These are phyloP conservation scores for Halichoeres trimaculatus DNA, from an alignment of 2,113 vertebrate genomes.

Conservation along the genomic window DNA sequence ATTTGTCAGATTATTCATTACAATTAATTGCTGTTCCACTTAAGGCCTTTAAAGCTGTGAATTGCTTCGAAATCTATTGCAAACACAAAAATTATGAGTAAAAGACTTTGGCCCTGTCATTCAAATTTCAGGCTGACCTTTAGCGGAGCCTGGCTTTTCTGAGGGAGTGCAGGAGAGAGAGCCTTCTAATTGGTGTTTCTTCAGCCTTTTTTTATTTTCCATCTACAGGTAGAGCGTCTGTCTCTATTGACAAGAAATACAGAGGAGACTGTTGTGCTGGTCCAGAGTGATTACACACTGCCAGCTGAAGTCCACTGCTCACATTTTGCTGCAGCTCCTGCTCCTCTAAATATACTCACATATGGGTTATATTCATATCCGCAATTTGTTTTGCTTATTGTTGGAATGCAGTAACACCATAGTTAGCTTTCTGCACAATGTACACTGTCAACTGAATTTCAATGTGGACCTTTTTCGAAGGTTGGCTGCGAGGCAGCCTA, in stretches of 20 bases:
- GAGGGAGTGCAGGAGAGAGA: slow-evolving; percentile 94
- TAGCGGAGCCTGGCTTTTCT: slow-evolving; percentile 98
- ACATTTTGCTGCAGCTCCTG: slow-evolving; percentile 30
- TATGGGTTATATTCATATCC: slow-evolving; percentile 54
- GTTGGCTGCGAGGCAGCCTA: slow-evolving; percentile 77
- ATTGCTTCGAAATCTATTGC: slow-evolving; percentile 99
- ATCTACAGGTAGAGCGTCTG: slow-evolving; percentile 92
- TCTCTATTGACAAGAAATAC: slow-evolving; percentile 83
- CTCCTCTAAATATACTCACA: slow-evolving; percentile 46
- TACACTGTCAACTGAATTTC: slow-evolving; percentile 79
- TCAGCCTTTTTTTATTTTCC: slow-evolving; percentile 80
- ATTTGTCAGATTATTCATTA: slow-evolving; percentile 99
- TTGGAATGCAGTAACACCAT: slow-evolving; percentile 47
- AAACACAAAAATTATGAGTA: slow-evolving; percentile 99
- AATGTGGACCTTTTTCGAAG: slow-evolving; percentile 75
- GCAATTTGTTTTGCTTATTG: slow-evolving; percentile 68
- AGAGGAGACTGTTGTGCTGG: slow-evolving; percentile 56
- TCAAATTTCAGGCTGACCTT: slow-evolving; percentile 99
- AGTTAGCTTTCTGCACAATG: slow-evolving; percentile 70
- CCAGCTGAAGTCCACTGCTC: slow-evolving; percentile 48
- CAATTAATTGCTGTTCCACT: slow-evolving; percentile 99
- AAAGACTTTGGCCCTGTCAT: slow-evolving; percentile 99
- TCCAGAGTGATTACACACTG: slow-evolving; percentile 59
- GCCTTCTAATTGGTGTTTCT: slow-evolving; percentile 98
- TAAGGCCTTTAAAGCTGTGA: slow-evolving; percentile 99